Evolutionary conservation across 1,140 invertebrate genomes (phyloP).

Genomic region (Brachionus asplanchnoidis): DNA sequence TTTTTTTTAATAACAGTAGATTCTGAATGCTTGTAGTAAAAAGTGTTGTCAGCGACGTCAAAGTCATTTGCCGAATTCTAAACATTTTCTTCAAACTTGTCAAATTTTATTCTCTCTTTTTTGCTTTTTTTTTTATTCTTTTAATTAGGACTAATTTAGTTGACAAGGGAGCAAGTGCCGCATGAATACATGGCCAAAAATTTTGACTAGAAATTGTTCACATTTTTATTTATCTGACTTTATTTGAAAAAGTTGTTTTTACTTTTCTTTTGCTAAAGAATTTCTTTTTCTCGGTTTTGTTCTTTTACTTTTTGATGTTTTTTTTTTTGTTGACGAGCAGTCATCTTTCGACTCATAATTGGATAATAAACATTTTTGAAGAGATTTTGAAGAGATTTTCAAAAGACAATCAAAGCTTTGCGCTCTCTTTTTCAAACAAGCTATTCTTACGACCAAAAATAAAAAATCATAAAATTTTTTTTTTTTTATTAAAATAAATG

Average conservation of each 20-base stretch:
- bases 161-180: not conserved
- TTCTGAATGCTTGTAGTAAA: not conserved
- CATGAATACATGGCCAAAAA: not conserved
- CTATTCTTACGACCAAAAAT: not conserved
- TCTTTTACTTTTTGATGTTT: not conserved
- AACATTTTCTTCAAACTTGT: constrained; percentile 17
- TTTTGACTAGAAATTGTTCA: not conserved
- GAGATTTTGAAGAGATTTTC: not conserved
- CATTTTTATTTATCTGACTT: no score
- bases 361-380: not conserved
- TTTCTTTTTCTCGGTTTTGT: not conserved
- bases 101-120: not conserved
- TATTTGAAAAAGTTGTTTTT: no score
- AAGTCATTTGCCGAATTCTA: not conserved
- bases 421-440: not conserved
- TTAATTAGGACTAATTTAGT: constrained; percentile 8
- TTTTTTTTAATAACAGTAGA: constrained; percentile 13
- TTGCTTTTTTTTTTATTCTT: not conserved
- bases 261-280: no score
- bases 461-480: not conserved
- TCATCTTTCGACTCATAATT: not conserved
- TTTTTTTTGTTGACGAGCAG: not conserved
- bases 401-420: not conserved
- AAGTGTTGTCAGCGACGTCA: not conserved
- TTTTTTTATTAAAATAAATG: no score